Percentiles rank a stretch among this genome's conserved stretches.
These are phyloP conservation scores for Bombus vancouverensis DNA, from an alignment of 1,140 invertebrate genomes.

Conservation along the genomic window DNA sequence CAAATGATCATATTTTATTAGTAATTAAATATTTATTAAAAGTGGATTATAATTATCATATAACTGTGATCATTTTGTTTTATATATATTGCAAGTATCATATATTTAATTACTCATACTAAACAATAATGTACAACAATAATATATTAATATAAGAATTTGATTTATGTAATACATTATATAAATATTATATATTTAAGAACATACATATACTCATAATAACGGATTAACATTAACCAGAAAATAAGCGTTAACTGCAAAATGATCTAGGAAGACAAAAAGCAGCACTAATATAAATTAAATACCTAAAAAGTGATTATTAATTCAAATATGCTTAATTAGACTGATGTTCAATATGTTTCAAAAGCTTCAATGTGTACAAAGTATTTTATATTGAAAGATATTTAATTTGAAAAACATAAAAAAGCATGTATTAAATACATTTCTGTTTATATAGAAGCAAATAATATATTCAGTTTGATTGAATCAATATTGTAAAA, in stretches of 20 bases:
- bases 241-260: slow-evolving; percentile 14
- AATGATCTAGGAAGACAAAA: slow-evolving; percentile 30
- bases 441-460: not conserved
- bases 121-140: not conserved
- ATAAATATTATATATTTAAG: not conserved
- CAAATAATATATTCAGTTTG: not conserved
- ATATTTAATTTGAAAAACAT: not conserved
- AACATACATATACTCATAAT: not conserved
- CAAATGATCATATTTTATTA: not conserved
- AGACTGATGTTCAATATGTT: slow-evolving; percentile 16
- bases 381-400: not conserved
- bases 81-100: not conserved
- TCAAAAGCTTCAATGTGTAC: slow-evolving; percentile 9
- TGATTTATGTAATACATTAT: not conserved
- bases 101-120: not conserved
- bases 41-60: not conserved
- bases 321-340: not conserved
- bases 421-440: not conserved
- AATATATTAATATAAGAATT: not conserved
- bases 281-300: slow-evolving; percentile 9
- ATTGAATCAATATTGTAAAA: not conserved
- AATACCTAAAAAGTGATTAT: not conserved
- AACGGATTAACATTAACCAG: not conserved
- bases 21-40: not conserved
- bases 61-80: not conserved